These are phyloP conservation scores for Coleophora flavipennella DNA, from an alignment of 2,888 invertebrate species.

Conservation along the genomic window DNA sequence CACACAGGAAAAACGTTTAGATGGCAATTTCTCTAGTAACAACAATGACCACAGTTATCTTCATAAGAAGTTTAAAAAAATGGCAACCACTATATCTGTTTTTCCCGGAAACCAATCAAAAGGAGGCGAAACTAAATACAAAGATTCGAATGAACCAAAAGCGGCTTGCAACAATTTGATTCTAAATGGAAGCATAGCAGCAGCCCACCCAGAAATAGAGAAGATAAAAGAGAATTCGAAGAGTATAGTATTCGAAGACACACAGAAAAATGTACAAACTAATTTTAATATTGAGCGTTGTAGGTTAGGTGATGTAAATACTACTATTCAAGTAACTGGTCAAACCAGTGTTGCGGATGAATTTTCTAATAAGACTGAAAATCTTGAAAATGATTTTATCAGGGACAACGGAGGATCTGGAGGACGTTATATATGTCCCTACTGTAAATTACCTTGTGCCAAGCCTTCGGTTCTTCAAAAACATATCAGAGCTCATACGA, in stretches of 20 bases:
- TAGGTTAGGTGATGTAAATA: slow-evolving; percentile 66
- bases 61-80: slow-evolving; percentile 94
- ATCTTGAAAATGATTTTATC: slow-evolving; percentile 67
- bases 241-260: slow-evolving; percentile 26
- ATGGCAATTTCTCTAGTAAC: slow-evolving; percentile 54
- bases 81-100: slow-evolving; percentile 75
- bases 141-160: slow-evolving; percentile 40
- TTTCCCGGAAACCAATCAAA: slow-evolving; percentile 44
- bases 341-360: slow-evolving; percentile 68
- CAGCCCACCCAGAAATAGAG: slow-evolving; percentile 62
- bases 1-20: slow-evolving; percentile 66
- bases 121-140: slow-evolving; percentile 43
- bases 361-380: slow-evolving; percentile 71
- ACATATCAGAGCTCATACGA: slow-evolving; percentile 94
- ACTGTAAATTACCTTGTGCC: slow-evolving; percentile 90
- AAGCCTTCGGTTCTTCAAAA: slow-evolving; percentile 95
- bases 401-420: slow-evolving; percentile 56
- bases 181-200: slow-evolving; percentile 60
- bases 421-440: slow-evolving; percentile 88
- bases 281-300: slow-evolving; percentile 59
- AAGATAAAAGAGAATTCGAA: slow-evolving; percentile 44
- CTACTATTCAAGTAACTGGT: slow-evolving; percentile 64
- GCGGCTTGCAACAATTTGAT: slow-evolving; percentile 45
- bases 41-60: slow-evolving; percentile 83
- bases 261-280: slow-evolving; percentile 69